A percentile compares a stretch with the other conserved stretches of the same genome.
Conservation (phyloP, 2,888 invertebrate genomes). For the Euphydryas editha region DNA sequence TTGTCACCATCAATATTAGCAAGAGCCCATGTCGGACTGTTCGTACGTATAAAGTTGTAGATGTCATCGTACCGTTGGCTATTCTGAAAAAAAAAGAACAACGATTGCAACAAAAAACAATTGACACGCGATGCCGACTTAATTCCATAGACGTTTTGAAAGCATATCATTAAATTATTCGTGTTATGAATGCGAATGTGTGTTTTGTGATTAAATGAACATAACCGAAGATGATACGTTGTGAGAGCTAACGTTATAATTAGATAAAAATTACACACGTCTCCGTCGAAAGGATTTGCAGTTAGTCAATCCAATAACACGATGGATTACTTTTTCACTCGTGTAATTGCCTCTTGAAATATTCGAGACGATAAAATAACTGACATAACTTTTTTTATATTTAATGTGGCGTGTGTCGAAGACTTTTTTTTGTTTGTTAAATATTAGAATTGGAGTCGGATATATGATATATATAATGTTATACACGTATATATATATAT, state of each 20-base stretch:
- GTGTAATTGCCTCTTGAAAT: neutral
- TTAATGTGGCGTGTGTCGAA: too few species aligned
- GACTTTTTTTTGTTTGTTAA: too few species aligned
- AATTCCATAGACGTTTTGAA: conserved; percentile 69
- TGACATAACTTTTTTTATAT: too few species aligned
- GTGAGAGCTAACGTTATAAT: conserved; percentile 52
- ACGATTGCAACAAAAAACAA: conserved; percentile 57
- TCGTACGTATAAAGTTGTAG: conserved; percentile 43
- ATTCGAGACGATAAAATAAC: too few species aligned
- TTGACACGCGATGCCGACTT: conserved; percentile 60
- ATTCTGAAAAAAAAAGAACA: conserved; percentile 53
- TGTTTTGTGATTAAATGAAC: conserved; percentile 44
- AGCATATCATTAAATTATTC: conserved; percentile 71
- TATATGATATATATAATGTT: too few species aligned
- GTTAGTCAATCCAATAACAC: conserved; percentile 17
- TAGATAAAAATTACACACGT: conserved; percentile 52
- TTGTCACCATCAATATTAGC: conserved; percentile 50
- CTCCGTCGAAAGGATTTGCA: conserved; percentile 34
- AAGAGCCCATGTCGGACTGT: conserved; percentile 45
- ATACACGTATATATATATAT: too few species aligned
- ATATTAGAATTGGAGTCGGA: too few species aligned
- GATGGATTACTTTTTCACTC: neutral
- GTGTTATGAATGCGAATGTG: conserved; percentile 50
- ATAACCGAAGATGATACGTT: conserved; percentile 55
- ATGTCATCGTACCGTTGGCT: conserved; percentile 49